Evolutionary conservation across 2,888 invertebrate species (phyloP).

Genomic region (Polyploca ridens): DNA sequence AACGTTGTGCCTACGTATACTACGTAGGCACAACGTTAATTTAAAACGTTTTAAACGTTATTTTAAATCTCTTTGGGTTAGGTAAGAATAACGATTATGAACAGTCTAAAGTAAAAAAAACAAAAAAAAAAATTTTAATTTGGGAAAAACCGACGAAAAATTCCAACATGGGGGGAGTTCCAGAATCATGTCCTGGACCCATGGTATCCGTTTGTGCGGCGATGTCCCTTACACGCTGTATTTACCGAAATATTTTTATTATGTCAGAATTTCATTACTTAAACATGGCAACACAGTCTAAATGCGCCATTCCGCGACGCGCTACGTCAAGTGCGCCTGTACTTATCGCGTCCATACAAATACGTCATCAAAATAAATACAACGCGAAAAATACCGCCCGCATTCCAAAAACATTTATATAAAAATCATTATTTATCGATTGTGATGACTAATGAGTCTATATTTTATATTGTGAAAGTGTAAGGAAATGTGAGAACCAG

Average conservation of each 20-base stretch:
- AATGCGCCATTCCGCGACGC: slow-evolving; percentile 71
- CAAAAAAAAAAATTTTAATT: too few species aligned
- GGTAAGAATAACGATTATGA: too few species aligned
- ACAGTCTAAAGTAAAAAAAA: too few species aligned
- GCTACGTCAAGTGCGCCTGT: slow-evolving; percentile 45
- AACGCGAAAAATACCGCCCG: slow-evolving; percentile 28
- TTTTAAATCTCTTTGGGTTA: too few species aligned
- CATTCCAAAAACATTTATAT: slow-evolving; percentile 30
- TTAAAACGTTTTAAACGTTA: too few species aligned
- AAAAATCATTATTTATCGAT: slow-evolving; percentile 21
- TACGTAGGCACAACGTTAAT: too few species aligned
- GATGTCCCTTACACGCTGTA: too few species aligned
- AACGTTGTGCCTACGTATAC: too few species aligned
- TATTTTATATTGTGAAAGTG: slow-evolving; percentile 23
- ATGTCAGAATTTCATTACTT: slow-evolving; percentile 1
- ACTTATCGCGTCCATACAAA: slow-evolving; percentile 32
- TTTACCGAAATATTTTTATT: not conserved
- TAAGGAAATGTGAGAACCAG: slow-evolving; percentile 13
- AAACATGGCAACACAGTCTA: slow-evolving; percentile 49
- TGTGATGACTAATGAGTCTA: slow-evolving; percentile 13
- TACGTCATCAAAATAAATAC: slow-evolving; percentile 62
- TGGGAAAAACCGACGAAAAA: too few species aligned
- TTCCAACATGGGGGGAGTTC: too few species aligned
- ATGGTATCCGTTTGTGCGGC: too few species aligned
- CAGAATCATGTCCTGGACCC: too few species aligned